Base-by-base conservation (phyloP, 2,113 vertebrate species). In the Panurus biarmicus region DNA sequence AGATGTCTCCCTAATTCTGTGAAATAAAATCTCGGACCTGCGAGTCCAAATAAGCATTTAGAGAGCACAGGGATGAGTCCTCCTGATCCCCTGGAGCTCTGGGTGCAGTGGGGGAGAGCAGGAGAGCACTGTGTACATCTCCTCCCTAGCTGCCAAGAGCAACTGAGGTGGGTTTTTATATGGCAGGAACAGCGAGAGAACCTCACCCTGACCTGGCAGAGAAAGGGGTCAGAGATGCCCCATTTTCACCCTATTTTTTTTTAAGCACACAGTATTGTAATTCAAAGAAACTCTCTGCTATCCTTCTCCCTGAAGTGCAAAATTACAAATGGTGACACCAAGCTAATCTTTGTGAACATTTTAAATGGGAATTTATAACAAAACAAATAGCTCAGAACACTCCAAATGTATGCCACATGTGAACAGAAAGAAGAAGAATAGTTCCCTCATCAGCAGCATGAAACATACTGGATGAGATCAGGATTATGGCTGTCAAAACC, bases 401-500 rank as follows among this genome's bases (percentile, higher is more conserved):
- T 77, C 81, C 35, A 73, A 85, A 85, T 77, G 40, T 58, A 76
- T 38, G 16, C 51, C 66, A 31, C 38, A 31, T 16, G 69, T 8
- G 40, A 81, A 89, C 11, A 87, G 42, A 85, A 85, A 85, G 31
- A 75, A 87, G 71, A 78, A 33, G 10, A 85, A 53, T 12, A 57
- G 57, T 76, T 91, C 71, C 56, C 67, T 75, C 87, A 53, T 73
- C 42, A 76, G 76, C 79, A 73, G 45, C 47, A 51, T 50, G 38
- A 83, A 95, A 54, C 35, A 54, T 9, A 79, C 10, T 35, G 54
- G 42, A 76, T 83, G 44, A 94, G 56, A 71, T 50, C 67, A 90
- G 64, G 64, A 83, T 86, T 86, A 86, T 58, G 24, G 26, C 85
- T 88, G 82, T 88, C 79, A 92, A 92, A 96, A 94, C 56, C 48